Conservation (phyloP, 2,797 vertebrate species). For the Tamandua tetradactyla region DNA sequence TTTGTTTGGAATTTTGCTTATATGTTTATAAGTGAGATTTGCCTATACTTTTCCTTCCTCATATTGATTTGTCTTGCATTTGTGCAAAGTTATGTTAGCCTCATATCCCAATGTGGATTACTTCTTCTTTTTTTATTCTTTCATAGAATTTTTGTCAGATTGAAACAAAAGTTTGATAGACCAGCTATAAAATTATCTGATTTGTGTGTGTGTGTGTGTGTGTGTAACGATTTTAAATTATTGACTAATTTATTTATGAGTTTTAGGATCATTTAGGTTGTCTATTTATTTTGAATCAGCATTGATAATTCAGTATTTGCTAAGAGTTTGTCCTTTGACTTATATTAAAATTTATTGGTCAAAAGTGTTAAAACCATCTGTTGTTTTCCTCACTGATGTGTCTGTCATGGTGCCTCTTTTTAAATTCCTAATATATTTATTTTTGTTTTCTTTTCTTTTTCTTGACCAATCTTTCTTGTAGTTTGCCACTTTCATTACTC, state of each 20-base stretch:
- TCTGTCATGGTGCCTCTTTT: not conserved
- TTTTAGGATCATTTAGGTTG: not conserved
- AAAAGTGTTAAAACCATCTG: not conserved
- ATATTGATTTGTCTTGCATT: not conserved
- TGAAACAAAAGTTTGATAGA: not conserved
- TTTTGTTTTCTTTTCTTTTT: not conserved
- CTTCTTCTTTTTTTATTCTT: not conserved
- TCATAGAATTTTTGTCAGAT: not conserved
- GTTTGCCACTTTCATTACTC: not conserved
- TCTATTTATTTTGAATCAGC: constrained; percentile 18
- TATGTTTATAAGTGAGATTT: not conserved
- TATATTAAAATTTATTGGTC: not conserved
- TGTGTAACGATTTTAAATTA: not conserved
- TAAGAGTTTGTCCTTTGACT: not conserved
- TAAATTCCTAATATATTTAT: not conserved
- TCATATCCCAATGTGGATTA: not conserved
- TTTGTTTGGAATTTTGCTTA: not conserved
- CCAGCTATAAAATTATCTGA: not conserved
- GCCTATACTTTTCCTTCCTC: not conserved
- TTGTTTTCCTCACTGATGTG: not conserved
- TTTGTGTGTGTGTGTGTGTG: too few relatives aligned
- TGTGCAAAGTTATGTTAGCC: not conserved
- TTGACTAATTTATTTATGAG: not conserved
- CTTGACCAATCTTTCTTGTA: not conserved
- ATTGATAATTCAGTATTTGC: not conserved